Conservation (phyloP, 1,140 invertebrate species). For the Choristoneura fumiferana region DNA sequence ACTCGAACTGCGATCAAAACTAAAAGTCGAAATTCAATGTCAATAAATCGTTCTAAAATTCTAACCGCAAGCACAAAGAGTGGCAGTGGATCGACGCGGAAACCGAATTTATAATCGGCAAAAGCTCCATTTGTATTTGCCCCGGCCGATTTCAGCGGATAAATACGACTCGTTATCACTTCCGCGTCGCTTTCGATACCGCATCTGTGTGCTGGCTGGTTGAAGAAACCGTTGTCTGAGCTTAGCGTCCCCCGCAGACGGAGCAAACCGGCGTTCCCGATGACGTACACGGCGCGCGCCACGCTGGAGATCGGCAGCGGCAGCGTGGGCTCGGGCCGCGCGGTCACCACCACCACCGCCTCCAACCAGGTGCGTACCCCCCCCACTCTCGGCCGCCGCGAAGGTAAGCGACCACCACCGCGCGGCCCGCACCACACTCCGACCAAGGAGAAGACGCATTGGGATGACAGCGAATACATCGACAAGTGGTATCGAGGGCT, state of each 20-base stretch:
- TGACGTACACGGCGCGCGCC: slow-evolving; percentile 79
- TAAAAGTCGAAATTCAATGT: no score
- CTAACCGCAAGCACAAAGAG: no score
- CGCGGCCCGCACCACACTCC: neutral
- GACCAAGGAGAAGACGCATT: neutral
- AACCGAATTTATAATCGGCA: no score
- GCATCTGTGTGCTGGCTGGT: no score
- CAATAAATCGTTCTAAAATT: no score
- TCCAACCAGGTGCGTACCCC: slow-evolving; percentile 72
- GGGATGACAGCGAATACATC: slow-evolving; percentile 21
- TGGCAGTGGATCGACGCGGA: no score
- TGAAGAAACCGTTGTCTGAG: no score
- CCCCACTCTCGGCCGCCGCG: slow-evolving; percentile 19
- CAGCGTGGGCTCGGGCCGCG: slow-evolving; percentile 69
- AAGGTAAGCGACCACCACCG: slow-evolving; percentile 13
- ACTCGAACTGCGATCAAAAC: no score
- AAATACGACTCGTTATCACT: no score
- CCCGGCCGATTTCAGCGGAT: no score
- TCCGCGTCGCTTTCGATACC: no score
- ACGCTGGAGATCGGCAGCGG: slow-evolving; percentile 77
- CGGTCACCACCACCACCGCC: slow-evolving; percentile 72
- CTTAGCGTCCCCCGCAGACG: slow-evolving; percentile 60
- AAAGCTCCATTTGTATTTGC: no score
- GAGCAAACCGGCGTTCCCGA: slow-evolving; percentile 66
- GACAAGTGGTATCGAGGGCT: slow-evolving; percentile 50